Evolutionary conservation across 2,888 invertebrate genomes (phyloP).

Genomic region (Lymantria monacha): DNA sequence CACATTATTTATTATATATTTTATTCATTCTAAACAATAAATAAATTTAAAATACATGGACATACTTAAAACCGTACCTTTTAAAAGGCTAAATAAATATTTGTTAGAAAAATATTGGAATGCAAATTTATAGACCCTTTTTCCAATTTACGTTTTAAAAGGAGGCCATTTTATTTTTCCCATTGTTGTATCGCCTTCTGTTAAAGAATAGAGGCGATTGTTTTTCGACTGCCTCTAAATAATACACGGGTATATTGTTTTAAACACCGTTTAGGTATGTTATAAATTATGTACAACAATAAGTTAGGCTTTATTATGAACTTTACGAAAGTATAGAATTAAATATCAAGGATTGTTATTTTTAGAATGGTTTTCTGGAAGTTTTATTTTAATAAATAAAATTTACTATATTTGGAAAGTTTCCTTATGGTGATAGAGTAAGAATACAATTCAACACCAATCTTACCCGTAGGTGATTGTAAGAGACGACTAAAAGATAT

Average conservation of each 20-base stretch:
- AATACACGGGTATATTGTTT: not conserved
- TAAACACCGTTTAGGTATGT: constrained; percentile 16
- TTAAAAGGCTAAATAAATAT: constrained; percentile 9
- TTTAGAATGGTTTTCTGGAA: too few species aligned
- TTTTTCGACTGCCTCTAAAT: constrained; percentile 15
- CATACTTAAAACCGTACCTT: not conserved
- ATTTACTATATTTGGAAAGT: too few species aligned
- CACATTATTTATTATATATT: too few species aligned
- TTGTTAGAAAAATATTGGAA: constrained; percentile 23
- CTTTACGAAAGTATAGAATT: not conserved
- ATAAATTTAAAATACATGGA: too few species aligned
- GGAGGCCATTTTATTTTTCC: constrained; percentile 9
- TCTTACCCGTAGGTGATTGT: too few species aligned
- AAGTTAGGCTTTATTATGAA: constrained; percentile 6
- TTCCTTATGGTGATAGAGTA: too few species aligned
- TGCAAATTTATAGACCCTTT: constrained; percentile 27
- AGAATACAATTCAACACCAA: too few species aligned
- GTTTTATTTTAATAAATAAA: too few species aligned
- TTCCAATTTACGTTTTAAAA: constrained; percentile 31
- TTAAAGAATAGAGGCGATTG: constrained; percentile 10
- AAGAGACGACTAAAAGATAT: too few species aligned
- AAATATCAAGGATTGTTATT: too few species aligned
- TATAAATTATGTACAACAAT: constrained; percentile 24
- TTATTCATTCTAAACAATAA: too few species aligned
- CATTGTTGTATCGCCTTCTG: constrained; percentile 3